phyloP scores from a whole-genome alignment of 2,888 invertebrate genomes.

The Notocelia uddmanniana region DNA sequence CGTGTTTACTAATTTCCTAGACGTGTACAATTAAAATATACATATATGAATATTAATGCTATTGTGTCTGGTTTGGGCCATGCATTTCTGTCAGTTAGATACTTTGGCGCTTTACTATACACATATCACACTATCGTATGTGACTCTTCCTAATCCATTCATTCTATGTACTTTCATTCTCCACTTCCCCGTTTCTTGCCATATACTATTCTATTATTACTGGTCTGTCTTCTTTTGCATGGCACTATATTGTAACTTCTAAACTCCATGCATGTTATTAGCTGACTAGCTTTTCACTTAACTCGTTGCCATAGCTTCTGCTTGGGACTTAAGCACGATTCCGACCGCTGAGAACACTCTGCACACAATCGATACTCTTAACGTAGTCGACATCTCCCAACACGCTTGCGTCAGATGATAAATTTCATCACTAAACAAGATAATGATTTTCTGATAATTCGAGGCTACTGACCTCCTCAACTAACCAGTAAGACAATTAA shows the following conservation, averaged over 20 bases:
- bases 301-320: slow-evolving; percentile 53
- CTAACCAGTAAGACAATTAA: too few species aligned
- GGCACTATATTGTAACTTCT: not conserved
- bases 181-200: too few species aligned
- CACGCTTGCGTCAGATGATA: slow-evolving; percentile 53
- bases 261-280: slow-evolving; percentile 18
- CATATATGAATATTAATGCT: too few species aligned
- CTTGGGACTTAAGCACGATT: slow-evolving; percentile 65
- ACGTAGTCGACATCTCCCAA: slow-evolving; percentile 52
- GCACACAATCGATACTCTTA: slow-evolving; percentile 48
- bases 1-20: too few species aligned
- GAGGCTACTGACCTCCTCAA: not conserved
- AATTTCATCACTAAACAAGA: slow-evolving; percentile 48
- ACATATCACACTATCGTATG: too few species aligned
- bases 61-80: too few species aligned
- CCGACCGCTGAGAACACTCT: slow-evolving; percentile 54
- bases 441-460: not conserved
- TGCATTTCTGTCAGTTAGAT: too few species aligned
- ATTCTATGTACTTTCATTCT: too few species aligned
- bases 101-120: too few species aligned
- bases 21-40: too few species aligned
- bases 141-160: too few species aligned
- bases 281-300: slow-evolving; percentile 49
- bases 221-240: not conserved
- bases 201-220: too few species aligned